phyloP scores from a whole-genome alignment of 2,797 vertebrate genomes.

The Pseudotriccus pelzelni region DNA sequence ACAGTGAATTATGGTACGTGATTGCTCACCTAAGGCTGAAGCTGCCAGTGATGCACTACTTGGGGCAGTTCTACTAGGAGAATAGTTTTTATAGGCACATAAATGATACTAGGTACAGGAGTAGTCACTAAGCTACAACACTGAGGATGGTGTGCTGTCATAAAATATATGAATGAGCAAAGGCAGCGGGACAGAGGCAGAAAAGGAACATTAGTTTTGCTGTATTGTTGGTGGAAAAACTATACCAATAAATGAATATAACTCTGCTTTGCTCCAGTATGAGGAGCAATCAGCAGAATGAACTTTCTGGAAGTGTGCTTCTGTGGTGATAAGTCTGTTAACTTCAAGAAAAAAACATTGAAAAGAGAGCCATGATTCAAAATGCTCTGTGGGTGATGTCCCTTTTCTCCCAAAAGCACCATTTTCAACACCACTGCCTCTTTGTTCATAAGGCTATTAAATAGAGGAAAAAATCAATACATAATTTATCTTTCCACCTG shows the following conservation, averaged over 20 bases:
- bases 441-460: constrained; percentile 34
- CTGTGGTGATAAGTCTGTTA: not conserved
- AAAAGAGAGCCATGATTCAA: constrained; percentile 35
- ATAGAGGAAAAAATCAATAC: constrained; percentile 67
- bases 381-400: not conserved
- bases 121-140: not conserved
- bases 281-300: constrained; percentile 23
- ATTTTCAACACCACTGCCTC: not conserved
- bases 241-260: not conserved
- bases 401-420: not conserved
- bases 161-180: not conserved
- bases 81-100: not conserved
- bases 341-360: not conserved
- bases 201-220: not conserved
- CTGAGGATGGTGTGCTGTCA: not conserved
- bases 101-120: not conserved
- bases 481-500: constrained; percentile 65
- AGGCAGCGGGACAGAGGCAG: not conserved
- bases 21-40: not conserved
- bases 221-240: not conserved
- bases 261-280: not conserved
- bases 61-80: not conserved
- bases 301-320: not conserved
- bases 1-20: not conserved
- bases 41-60: not conserved